These are phyloP conservation scores for Iselma pallidipennis DNA, from an alignment of 2,888 invertebrate genomes.

Conservation along the genomic window DNA sequence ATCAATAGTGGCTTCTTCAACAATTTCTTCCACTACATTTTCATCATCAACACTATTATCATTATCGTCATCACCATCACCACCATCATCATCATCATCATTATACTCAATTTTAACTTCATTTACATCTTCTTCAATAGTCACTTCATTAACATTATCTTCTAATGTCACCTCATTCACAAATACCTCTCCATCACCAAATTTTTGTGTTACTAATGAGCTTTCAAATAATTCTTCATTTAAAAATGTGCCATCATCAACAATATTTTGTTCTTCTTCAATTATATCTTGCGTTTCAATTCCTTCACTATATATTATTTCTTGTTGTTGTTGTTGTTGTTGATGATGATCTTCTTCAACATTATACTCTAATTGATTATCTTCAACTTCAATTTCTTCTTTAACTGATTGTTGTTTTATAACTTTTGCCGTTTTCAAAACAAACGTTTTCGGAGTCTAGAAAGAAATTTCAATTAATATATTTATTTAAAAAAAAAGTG, in stretches of 20 bases:
- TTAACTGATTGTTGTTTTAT: slow-evolving; percentile 34
- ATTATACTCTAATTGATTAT: slow-evolving; percentile 24
- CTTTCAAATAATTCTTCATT: slow-evolving; percentile 47
- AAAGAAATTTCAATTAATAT: background rate
- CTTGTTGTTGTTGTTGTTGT: slow-evolving; percentile 23
- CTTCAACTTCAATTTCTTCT: slow-evolving; percentile 26
- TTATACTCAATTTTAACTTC: slow-evolving; percentile 29
- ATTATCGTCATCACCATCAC: slow-evolving; percentile 26
- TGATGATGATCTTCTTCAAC: slow-evolving; percentile 17
- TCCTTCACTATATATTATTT: slow-evolving; percentile 30
- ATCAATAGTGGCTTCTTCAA: slow-evolving; percentile 11
- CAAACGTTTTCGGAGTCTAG: slow-evolving; percentile 42
- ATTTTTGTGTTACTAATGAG: slow-evolving; percentile 36
- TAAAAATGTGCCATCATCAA: slow-evolving; percentile 44
- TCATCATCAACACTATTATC: background rate
- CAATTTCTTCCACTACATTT: slow-evolving; percentile 11
- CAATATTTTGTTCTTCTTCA: slow-evolving; percentile 20
- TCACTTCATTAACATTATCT: slow-evolving; percentile 48
- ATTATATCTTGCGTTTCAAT: slow-evolving; percentile 27
- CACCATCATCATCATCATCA: slow-evolving; percentile 21
- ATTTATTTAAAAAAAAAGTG: no score
- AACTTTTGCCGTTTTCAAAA: slow-evolving; percentile 42
- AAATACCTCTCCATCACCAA: slow-evolving; percentile 42
- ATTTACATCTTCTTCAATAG: slow-evolving; percentile 41
- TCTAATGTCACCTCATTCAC: slow-evolving; percentile 54